Percentiles rank a stretch among this genome's conserved stretches.
phyloP scores from a whole-genome alignment of 2,113 vertebrate species.

The Takifugu flavidus region DNA sequence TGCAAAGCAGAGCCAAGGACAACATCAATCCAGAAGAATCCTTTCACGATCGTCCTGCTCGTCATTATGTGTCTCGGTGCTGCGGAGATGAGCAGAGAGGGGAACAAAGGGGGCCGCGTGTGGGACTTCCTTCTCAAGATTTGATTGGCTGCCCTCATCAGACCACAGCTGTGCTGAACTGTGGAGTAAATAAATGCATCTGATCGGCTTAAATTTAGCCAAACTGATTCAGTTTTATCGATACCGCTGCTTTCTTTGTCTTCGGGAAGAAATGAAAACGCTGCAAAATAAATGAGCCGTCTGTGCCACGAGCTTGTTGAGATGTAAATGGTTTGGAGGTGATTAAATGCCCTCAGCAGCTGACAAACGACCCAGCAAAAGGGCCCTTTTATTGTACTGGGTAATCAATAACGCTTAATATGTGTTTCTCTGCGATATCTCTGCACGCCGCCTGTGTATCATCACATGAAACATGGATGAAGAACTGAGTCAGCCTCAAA shows the following conservation, averaged over 20 bases:
- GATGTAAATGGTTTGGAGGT: slow-evolving; percentile 7
- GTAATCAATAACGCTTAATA: neutral
- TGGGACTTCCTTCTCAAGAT: slow-evolving; percentile 53
- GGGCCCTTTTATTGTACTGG: neutral
- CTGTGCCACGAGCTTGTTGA: neutral
- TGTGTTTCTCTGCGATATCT: neutral
- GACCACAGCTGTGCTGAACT: slow-evolving; percentile 60
- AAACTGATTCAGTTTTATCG: neutral
- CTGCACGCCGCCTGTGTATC: slow-evolving; percentile 2
- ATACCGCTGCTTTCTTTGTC: neutral
- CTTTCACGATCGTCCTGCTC: slow-evolving; percentile 58
- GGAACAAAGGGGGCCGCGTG: slow-evolving; percentile 61
- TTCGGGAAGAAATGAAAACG: slow-evolving; percentile 1
- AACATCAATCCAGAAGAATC: slow-evolving; percentile 51
- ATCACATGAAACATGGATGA: slow-evolving; percentile 4
- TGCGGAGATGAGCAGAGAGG: slow-evolving; percentile 31
- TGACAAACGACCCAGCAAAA: neutral
- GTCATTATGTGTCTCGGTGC: slow-evolving; percentile 60
- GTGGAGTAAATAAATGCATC: slow-evolving; percentile 43
- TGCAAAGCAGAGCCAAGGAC: slow-evolving; percentile 8
- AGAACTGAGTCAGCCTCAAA: slow-evolving; percentile 8
- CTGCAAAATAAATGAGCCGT: slow-evolving; percentile 19
- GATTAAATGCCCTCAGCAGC: slow-evolving; percentile 5
- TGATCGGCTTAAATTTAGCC: slow-evolving; percentile 25
- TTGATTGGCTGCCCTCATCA: slow-evolving; percentile 58